These are phyloP conservation scores for Sialia sialis DNA, from an alignment of 2,113 vertebrate species.

Conservation along the genomic window DNA sequence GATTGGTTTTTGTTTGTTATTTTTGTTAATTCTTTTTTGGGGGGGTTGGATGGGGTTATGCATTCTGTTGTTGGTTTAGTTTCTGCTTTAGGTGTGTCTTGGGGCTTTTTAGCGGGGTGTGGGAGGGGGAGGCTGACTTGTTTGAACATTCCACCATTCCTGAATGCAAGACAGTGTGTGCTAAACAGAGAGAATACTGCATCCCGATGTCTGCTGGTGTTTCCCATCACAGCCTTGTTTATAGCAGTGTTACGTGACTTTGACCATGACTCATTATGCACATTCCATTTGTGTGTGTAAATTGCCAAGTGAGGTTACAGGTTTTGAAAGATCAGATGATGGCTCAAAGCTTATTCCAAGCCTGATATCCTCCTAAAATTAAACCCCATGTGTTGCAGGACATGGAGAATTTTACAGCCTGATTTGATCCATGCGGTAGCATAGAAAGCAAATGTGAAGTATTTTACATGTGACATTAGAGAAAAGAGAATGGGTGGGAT, in stretches of 20 bases:
- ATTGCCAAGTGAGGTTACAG: background rate
- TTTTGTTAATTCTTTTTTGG: background rate
- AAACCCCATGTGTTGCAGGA: background rate
- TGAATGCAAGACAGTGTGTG: background rate
- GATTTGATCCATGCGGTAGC: background rate
- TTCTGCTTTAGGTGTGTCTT: background rate
- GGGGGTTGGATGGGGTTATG: accelerated
- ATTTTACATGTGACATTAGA: too few species aligned
- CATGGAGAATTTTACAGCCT: background rate
- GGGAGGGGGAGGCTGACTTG: background rate
- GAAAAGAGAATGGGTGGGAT: background rate
- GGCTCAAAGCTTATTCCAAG: background rate
- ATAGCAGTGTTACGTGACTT: background rate
- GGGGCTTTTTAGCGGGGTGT: accelerated
- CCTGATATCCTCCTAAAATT: background rate
- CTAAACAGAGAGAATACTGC: background rate
- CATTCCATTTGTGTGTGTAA: background rate
- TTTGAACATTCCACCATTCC: background rate
- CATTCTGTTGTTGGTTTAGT: background rate
- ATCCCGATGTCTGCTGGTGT: background rate
- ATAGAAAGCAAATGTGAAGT: background rate
- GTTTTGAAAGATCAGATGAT: background rate
- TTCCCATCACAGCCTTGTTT: background rate
- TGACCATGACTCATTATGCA: background rate
- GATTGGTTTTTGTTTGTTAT: accelerated